Conservation (phyloP, 2,113 vertebrate genomes). For the Taxidea taxus region DNA sequence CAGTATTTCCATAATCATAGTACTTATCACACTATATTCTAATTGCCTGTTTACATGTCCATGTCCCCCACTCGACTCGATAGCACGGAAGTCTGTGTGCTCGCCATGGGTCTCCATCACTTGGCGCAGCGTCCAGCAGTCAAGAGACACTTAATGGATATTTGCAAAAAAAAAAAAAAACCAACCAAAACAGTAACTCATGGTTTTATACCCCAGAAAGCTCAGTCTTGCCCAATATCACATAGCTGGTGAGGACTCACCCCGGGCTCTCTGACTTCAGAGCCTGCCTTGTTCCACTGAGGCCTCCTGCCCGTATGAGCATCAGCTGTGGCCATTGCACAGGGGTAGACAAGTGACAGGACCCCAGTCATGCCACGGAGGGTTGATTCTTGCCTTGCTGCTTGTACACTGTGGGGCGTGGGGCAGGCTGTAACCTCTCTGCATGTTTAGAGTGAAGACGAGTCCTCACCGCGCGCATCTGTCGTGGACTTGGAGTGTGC, state of each 20-base stretch:
- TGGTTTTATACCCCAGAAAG: not conserved
- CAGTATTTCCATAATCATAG: not conserved
- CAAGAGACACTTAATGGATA: not conserved
- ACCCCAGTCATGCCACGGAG: not conserved
- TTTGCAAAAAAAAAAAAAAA: not conserved
- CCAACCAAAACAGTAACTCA: not conserved
- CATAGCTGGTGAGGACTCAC: not conserved
- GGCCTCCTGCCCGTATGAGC: accelerated
- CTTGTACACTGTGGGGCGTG: not conserved
- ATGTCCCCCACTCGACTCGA: not conserved
- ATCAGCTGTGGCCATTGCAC: not conserved
- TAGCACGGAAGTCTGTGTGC: not conserved
- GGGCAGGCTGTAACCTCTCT: not conserved
- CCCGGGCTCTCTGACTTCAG: not conserved
- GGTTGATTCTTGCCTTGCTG: not conserved
- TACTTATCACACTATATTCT: constrained; percentile 1
- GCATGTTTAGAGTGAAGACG: not conserved
- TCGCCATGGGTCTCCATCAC: not conserved
- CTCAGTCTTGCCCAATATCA: not conserved
- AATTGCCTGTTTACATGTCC: constrained; percentile 38
- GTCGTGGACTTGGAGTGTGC: not conserved
- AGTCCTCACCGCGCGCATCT: not conserved
- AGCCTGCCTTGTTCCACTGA: accelerated
- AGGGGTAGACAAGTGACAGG: not conserved
- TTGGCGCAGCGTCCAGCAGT: not conserved